Evolutionary conservation across 2,113 vertebrate genomes (phyloP), one percentile per base, ranked within the genome.

Genomic region (Isurus oxyrinchus): DNA sequence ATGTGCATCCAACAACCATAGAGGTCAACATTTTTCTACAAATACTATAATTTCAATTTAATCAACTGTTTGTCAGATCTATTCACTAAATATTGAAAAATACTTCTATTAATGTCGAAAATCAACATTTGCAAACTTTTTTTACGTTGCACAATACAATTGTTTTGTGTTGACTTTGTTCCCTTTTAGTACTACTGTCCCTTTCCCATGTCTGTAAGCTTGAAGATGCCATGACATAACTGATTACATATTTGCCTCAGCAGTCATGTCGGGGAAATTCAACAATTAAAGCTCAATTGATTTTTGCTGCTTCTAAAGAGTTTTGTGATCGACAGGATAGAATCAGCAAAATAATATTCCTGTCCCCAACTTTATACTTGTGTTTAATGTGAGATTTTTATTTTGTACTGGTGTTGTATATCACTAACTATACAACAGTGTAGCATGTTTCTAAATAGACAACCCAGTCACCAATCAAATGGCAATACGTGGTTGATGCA

Each of bases 21-120:
- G 23, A 72, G 59, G 59, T 72, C 94, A 95, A 72, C 10, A 95
- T 95, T 72, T 76, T 95, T 55, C 94, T 95, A 95, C 67, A 69
- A 72, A 55, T 95, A 76, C 44, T 95, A 95, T 72, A 31, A 95
- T 95, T 67, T 69, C 61, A 66, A 25, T 95, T 95, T 55, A 95
- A 95, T 95, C 66, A 95, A 95, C 69, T 53, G 49, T 95, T 72
- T 31, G 40, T 72, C 66, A 95, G 94, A 76, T 72, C 67, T 95
- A 95, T 95, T 95, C 94, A 95, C 94, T n/a, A 76, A 95, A 95
- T 76, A 95, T 95, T 95, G 66, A 95, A 95, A 69, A 95, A 69
- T 72, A 95, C 63, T 95, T 76, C 49, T 53, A 95, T 69, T 69
- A 95, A 95, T 63, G 94, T 55, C 21, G 14, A 95, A 95, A 72